Evolutionary conservation across 1,140 invertebrate genomes (phyloP), one percentile per base, ranked within the genome.

Genomic region (Aporrectodea caliginosa): DNA sequence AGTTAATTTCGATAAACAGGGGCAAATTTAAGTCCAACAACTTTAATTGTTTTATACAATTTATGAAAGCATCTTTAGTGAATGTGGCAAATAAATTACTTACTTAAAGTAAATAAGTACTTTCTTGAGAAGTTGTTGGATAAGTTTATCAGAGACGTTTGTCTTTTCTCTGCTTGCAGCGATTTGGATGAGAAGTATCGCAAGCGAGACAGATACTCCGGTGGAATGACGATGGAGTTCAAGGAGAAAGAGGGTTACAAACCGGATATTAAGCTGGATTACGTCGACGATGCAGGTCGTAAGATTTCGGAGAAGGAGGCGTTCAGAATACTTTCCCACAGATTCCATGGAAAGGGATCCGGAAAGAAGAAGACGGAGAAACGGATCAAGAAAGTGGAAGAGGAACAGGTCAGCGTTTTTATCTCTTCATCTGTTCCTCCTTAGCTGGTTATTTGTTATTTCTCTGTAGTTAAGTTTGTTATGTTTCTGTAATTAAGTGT

Each of bases 291-390:
- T 85, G 93, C 94, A 86, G 98, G 98, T 1, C 91, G 93, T 75
- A 91, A 94, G 77, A 90, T 99, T 76, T 94, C 93, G 83, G 92
- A 93, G 33, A 99, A 99, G 88, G 98, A 99, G 91, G 98, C 98
- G 27, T 99, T 99, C 88, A 84, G 92, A 77, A 90, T 89, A 71
- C 82, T 98, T 22, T 97, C 95, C 27, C 97, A 99, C 87, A 97
- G 98, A 89, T 99, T 99, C 88, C 98, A 99, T 90, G 98, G 98
- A 30, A 99, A 99, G 90, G 97, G 96, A 27, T 96, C 97, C 12
- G 97, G 98, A 72, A 99, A 99, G 88, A 99, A 98, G 90, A 99
- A 99, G 89, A 92, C 93, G 69, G 98, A 99, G 87, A 99, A 99
- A 88, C 91, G 97, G 84, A 92, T 95, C 88, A 97, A 98, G 87